Evolutionary conservation across 2,797 vertebrate species (phyloP).

Genomic region (Helarctos malayanus): DNA sequence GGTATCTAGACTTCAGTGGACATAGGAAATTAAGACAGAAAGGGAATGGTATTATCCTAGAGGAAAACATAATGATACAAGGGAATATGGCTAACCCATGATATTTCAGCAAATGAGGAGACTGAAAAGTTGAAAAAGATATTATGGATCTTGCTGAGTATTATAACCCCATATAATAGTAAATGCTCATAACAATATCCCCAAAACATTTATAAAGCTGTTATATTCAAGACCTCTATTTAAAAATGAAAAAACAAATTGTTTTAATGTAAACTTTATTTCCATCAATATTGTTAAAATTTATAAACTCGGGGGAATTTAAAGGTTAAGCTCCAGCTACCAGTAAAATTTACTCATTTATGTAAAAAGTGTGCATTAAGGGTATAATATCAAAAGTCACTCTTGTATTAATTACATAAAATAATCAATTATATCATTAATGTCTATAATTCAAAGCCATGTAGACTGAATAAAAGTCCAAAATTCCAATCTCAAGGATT

Average conservation of each 20-base stretch:
- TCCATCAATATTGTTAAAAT: constrained; percentile 5
- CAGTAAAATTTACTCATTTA: constrained; percentile 4
- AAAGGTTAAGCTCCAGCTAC: not conserved
- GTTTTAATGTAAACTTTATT: not conserved
- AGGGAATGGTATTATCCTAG: not conserved
- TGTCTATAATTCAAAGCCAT: not conserved
- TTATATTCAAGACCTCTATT: not conserved
- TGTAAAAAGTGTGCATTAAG: not conserved
- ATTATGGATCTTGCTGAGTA: not conserved
- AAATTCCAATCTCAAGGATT: not conserved
- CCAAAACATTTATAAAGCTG: not conserved
- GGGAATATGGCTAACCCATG: not conserved
- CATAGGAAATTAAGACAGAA: not conserved
- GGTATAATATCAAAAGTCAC: not conserved
- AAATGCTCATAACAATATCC: not conserved
- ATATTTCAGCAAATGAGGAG: not conserved
- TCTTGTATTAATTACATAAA: not conserved
- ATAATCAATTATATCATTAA: not conserved
- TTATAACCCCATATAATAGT: not conserved
- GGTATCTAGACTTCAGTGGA: not conserved
- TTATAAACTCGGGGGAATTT: constrained; percentile 10
- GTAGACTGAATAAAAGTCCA: not conserved
- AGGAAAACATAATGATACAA: not conserved
- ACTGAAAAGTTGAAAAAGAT: not conserved
- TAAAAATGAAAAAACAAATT: constrained; percentile 2